Evolutionary conservation across 2,888 invertebrate species (phyloP).

Genomic region (Eupeodes luniger): DNA sequence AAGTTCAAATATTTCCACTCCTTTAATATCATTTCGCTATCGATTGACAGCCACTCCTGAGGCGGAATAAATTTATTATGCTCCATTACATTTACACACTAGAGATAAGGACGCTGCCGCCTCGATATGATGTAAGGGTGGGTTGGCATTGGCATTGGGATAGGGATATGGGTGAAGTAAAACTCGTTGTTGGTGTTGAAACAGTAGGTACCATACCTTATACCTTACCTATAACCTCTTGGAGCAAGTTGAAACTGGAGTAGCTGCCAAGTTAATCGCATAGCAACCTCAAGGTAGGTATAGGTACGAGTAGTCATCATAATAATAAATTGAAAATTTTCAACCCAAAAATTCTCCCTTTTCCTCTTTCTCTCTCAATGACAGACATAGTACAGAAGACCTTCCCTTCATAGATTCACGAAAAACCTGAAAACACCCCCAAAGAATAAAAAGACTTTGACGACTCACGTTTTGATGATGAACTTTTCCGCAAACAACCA

Average conservation of each 20-base stretch:
- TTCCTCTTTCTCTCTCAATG: background rate
- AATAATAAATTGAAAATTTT: constrained; percentile 68
- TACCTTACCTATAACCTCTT: background rate
- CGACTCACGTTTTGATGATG: constrained; percentile 8
- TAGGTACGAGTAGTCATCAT: background rate
- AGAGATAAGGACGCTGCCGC: constrained; percentile 24
- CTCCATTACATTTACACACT: constrained; percentile 61
- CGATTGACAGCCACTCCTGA: constrained; percentile 64
- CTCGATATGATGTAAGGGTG: background rate
- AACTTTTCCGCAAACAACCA: constrained; percentile 17
- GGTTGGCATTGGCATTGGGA: background rate
- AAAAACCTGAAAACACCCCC: constrained; percentile 10
- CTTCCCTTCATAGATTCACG: background rate
- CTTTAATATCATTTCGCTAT: constrained; percentile 48
- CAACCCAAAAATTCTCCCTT: background rate
- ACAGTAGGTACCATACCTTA: background rate
- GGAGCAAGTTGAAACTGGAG: background rate
- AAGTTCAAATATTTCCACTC: constrained; percentile 51
- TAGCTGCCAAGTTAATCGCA: constrained; percentile 55
- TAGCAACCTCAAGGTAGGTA: constrained; percentile 33
- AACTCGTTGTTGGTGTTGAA: constrained; percentile 3
- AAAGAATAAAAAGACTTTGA: constrained; percentile 13
- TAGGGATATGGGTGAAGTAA: no score
- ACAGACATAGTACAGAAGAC: background rate
- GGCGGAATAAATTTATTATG: constrained; percentile 52